Percentiles rank a stretch among this genome's conserved stretches.
Conservation (phyloP, 1,140 invertebrate genomes). For the Cryptotermes secundus region DNA sequence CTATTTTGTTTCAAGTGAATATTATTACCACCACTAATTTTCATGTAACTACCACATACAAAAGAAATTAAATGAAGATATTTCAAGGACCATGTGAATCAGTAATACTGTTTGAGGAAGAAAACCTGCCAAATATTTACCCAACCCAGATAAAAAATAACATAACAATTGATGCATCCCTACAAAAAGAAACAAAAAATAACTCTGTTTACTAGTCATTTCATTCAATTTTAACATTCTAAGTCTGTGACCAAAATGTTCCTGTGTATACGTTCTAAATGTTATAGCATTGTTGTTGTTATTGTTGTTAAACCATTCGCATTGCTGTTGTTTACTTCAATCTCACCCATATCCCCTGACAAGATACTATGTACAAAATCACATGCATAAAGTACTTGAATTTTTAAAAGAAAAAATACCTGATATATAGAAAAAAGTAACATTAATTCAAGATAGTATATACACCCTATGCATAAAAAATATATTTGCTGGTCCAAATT, state of each 20-base stretch:
- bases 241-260: constrained; percentile 13
- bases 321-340: neutral
- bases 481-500: neutral
- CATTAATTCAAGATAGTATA: neutral
- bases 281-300: neutral
- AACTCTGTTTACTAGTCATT: neutral
- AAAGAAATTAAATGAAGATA: too few relatives aligned
- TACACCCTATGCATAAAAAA: neutral
- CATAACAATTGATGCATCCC: neutral
- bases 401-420: neutral
- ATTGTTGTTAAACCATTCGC: constrained; percentile 1
- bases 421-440: neutral
- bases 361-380: neutral
- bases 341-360: neutral
- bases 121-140: too few relatives aligned
- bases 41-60: too few relatives aligned
- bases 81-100: too few relatives aligned
- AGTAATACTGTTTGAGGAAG: too few relatives aligned
- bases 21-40: too few relatives aligned
- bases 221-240: neutral
- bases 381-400: neutral
- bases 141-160: too few relatives aligned
- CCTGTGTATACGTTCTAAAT: neutral
- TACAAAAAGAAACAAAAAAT: neutral
- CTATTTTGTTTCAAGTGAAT: too few relatives aligned